Base-by-base conservation (phyloP, 2,888 invertebrate genomes). In the Norana najaformis region DNA sequence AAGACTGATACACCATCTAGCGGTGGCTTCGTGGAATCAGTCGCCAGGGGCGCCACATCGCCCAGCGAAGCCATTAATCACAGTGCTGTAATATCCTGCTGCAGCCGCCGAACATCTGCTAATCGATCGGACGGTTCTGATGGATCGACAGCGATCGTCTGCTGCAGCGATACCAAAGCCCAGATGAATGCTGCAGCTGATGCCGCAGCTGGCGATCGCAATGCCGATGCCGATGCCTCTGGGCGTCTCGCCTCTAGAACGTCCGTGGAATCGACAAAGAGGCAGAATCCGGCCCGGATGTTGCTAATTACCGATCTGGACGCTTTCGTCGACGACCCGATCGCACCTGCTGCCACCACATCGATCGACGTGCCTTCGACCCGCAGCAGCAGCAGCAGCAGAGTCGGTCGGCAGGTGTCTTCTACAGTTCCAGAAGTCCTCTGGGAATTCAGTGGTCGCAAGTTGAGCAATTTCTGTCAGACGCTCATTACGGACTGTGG, bases 371-470 rank as follows among this genome's bases (percentile, higher is more conserved):
- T 35, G 36, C 85, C 30, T 85, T 36, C 36, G 85, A 85, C 18
- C 0, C 85, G 85, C 85, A 85, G 85, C 85, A 36, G 36, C 85
- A 85, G 85, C 85, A 83, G 83, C 83, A 85, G 85, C 36, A 85
- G 16, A 13, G 37, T 35, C 36, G 37, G 85, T 23, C 85, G 35
- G 85, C 85, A 85, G 85, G 35, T 5, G 37, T 23, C 37, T 18
- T 0, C 36, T 23, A 0, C 85, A 13, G 35, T 35, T 35, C 35
- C 20, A 0, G 36, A 85, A 36, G 37, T 85, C 85, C 23, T 85
- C 36, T 85, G 85, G 85, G 20, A 85, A 85, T 36, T 85, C 20
- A 85, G 37, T 85, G 85, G 85, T 23, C 85, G 36, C 35, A 85
- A 37, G 37, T 37, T 85, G 85, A 85, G 85, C 85, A 85, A 85